phyloP scores from a whole-genome alignment of 2,888 invertebrate genomes.

The Leuctra nigra region DNA sequence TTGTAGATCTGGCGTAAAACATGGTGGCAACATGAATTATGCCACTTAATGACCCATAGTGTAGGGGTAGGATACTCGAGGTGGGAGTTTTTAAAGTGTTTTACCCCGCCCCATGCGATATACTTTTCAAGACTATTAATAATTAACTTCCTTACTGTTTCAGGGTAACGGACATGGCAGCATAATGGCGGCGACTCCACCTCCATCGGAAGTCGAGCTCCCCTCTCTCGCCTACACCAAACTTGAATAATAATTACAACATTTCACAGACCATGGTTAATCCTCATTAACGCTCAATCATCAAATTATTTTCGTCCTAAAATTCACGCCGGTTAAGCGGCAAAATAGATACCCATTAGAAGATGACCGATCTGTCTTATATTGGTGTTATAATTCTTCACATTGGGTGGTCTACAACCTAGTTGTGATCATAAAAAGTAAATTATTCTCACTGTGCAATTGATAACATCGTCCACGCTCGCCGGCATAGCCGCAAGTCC shows the following conservation, averaged over 20 bases:
- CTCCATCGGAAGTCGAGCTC: conserved; percentile 7
- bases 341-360: too few relatives aligned
- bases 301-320: neutral
- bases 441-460: conserved; percentile 14
- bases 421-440: conserved; percentile 14
- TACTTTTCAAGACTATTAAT: neutral
- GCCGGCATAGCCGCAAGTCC: neutral
- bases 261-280: neutral
- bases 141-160: conserved; percentile 14
- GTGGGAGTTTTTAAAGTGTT: neutral
- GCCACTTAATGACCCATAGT: neutral
- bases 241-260: neutral
- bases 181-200: conserved; percentile 21
- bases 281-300: neutral
- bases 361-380: conserved; percentile 7
- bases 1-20: too few relatives aligned
- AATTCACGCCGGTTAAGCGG: too few relatives aligned
- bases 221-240: conserved; percentile 2
- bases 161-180: conserved; percentile 16
- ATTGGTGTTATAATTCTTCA: conserved; percentile 3
- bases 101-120: neutral
- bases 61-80: neutral
- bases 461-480: conserved; percentile 5
- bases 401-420: conserved; percentile 15
- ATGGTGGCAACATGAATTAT: neutral